A percentile compares a stretch with the other conserved stretches of the same genome.
Evolutionary conservation across 2,888 invertebrate species (phyloP).

Genomic region (Glaucopsyche alexis): DNA sequence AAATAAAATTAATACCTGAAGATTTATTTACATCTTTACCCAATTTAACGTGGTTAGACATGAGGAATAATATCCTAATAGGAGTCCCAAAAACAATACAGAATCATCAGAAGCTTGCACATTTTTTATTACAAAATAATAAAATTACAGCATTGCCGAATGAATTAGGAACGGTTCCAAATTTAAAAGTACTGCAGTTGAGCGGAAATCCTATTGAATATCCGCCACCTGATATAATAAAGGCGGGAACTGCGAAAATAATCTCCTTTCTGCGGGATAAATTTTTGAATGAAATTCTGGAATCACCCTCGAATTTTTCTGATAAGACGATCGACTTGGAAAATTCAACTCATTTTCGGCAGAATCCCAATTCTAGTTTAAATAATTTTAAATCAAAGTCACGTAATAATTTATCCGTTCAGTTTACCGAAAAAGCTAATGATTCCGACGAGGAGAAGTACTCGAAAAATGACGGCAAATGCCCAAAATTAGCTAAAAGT

Average conservation of each 20-base stretch:
- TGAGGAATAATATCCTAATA: conserved; percentile 80
- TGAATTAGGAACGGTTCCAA: conserved; percentile 81
- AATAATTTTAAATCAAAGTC: conserved; percentile 50
- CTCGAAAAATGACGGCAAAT: conserved; percentile 57
- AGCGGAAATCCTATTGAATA: conserved; percentile 81
- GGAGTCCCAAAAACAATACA: conserved; percentile 79
- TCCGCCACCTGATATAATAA: conserved; percentile 77
- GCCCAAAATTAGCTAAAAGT: conserved; percentile 61
- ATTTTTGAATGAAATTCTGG: conserved; percentile 51
- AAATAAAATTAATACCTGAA: conserved; percentile 73
- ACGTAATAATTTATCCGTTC: conserved; percentile 50
- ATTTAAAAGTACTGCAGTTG: conserved; percentile 81
- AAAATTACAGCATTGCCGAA: conserved; percentile 79
- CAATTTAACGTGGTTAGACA: conserved; percentile 82
- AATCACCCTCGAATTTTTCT: conserved; percentile 56
- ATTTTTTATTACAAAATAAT: conserved; percentile 83
- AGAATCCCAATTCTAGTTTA: conserved; percentile 66
- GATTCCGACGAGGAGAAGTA: conserved; percentile 54
- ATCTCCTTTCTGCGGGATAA: conserved; percentile 62
- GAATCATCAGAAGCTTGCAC: conserved; percentile 79
- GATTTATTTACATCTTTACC: conserved; percentile 79
- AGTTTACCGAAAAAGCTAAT: conserved; percentile 59
- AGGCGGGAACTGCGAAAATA: conserved; percentile 67
- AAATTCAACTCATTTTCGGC: conserved; percentile 46
- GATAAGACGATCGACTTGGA: conserved; percentile 47